Evolutionary conservation across 2,113 vertebrate genomes (phyloP).

Genomic region (Laticauda colubrina): DNA sequence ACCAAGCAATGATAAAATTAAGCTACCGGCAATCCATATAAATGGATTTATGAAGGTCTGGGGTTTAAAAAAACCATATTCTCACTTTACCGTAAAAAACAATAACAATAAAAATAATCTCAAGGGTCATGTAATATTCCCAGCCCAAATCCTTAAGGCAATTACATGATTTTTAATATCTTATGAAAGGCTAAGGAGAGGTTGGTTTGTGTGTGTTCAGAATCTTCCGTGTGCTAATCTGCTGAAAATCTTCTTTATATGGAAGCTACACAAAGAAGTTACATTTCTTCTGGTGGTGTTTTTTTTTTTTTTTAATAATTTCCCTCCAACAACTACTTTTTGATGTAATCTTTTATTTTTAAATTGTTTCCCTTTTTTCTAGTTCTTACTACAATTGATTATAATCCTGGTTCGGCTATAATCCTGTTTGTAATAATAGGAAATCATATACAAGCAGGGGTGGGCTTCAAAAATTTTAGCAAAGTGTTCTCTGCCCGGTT

Average conservation of each 20-base stretch:
- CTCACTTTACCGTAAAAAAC: neutral
- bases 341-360: neutral
- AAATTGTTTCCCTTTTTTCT: neutral
- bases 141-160: neutral
- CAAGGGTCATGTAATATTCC: neutral
- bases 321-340: neutral
- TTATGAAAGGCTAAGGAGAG: neutral
- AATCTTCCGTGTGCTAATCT: neutral
- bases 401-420: neutral
- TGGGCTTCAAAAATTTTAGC: too few relatives aligned
- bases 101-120: neutral
- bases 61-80: neutral
- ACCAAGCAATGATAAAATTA: neutral
- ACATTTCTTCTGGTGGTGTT: neutral
- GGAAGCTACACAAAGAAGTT: neutral
- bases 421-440: too few relatives aligned
- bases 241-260: neutral
- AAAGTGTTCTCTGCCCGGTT: too few relatives aligned
- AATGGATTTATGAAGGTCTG: neutral
- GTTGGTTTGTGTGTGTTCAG: neutral
- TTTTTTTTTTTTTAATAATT: neutral
- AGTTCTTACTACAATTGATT: neutral
- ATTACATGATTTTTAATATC: neutral
- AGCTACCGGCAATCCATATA: neutral
- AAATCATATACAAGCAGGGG: too few relatives aligned